Base-by-base conservation (phyloP, 2,113 vertebrate species). In the Sapajus apella region DNA sequence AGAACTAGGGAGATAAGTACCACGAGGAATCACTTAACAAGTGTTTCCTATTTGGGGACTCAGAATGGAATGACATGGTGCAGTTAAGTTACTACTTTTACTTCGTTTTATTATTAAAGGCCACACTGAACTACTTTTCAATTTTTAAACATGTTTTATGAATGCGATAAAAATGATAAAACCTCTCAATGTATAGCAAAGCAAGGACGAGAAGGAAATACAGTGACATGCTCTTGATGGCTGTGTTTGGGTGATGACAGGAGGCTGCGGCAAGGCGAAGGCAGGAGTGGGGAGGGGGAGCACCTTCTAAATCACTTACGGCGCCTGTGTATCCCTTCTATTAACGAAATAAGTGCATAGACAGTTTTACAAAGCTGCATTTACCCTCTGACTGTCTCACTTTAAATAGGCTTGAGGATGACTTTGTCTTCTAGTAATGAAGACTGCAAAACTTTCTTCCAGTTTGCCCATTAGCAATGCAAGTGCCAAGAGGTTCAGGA, bases 281-380 rank as follows among this genome's bases (percentile, higher is more conserved):
- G 43, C 1, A 17, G 25, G 23, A 11, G 13, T 14, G 18, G 50
- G 23, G 27, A 40, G 43, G 37, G 68, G 35, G 18, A 3, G 20
- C 14, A 14, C 5, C 37, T 79, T 43, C 32, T 80, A 61, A 79
- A n/a, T 18, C 3, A 35, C 5, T 10, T 40, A 20, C 30, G 37
- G n/a, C n/a, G 18, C n/a, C 18, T 12, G 8, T 0, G 1, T 5
- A 4, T 7, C 27, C 21, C 55, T 81, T 43, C 21, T 30, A 23
- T 27, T 52, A 70, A 32, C 8, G 58, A 66, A 84, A 79, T 27
- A 45, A 52, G 32, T 3, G 21, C 13, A 25, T 8, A 35, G 5
- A 35, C 27, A n/a, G 20, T 50, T 61, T 40, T 17, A 43, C 40
- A 52, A 50, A 68, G 27, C 70, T 73, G n/a, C 43, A 30, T 50